phyloP scores from a whole-genome alignment of 2,797 vertebrate genomes.

The Rhinatrema bivittatum region DNA sequence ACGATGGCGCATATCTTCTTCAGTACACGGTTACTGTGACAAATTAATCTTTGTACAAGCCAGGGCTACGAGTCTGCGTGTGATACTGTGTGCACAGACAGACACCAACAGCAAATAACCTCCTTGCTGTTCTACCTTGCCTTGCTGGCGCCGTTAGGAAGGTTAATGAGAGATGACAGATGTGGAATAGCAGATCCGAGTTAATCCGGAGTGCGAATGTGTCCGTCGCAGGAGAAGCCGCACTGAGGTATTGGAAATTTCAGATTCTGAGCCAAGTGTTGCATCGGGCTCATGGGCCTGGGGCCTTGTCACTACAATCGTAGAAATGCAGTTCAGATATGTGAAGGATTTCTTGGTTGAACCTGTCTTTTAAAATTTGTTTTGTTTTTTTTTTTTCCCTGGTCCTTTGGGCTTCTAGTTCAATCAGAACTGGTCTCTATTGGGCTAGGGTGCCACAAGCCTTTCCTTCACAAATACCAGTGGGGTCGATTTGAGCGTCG shows the following conservation, averaged over 20 bases:
- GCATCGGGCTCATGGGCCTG: too few species aligned
- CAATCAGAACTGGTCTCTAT: too few species aligned
- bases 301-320: neutral
- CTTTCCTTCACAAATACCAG: too few species aligned
- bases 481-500: too few species aligned
- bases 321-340: rapidly evolving
- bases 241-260: rapidly evolving
- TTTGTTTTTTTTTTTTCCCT: too few species aligned
- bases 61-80: neutral
- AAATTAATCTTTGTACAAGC: constrained; percentile 15
- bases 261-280: rapidly evolving
- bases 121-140: constrained; percentile 24
- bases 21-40: constrained; percentile 6
- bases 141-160: constrained; percentile 1
- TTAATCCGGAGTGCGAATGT: constrained; percentile 22
- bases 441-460: too few species aligned
- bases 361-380: too few species aligned
- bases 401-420: too few species aligned
- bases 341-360: too few species aligned
- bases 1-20: constrained; percentile 8
- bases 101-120: constrained; percentile 6
- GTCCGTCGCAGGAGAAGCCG: neutral
- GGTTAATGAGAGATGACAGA: constrained; percentile 44
- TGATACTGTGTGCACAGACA: neutral
- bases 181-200: constrained; percentile 33